These are phyloP conservation scores for Turnix velox DNA, from an alignment of 2,113 vertebrate species.

Conservation along the genomic window DNA sequence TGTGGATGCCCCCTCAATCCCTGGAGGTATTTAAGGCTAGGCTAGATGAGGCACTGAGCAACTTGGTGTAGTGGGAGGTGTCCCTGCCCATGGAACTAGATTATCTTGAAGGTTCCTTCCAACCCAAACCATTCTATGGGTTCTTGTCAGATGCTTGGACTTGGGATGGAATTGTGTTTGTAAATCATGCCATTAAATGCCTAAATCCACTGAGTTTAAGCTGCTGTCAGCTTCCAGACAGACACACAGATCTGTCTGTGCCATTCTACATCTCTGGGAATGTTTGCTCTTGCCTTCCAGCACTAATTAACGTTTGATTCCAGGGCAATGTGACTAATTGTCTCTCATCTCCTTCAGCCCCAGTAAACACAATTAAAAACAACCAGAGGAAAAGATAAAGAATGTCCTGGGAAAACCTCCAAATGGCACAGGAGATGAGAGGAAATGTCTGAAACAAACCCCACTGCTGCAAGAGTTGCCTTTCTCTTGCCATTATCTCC, in stretches of 20 bases:
- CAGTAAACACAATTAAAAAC: constrained; percentile 59
- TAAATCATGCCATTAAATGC: not conserved
- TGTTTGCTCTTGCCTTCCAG: constrained; percentile 28
- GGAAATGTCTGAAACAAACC: constrained; percentile 41
- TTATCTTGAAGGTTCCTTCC: too few species aligned
- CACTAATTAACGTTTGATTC: constrained; percentile 49
- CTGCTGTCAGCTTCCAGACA: not conserved
- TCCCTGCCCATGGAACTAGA: too few species aligned
- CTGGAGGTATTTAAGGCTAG: too few species aligned
- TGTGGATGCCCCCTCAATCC: too few species aligned
- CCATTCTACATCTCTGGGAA: not conserved
- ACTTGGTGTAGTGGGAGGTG: too few species aligned
- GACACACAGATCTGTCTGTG: not conserved
- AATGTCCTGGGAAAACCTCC: constrained; percentile 65
- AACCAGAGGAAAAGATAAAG: constrained; percentile 51
- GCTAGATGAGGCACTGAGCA: too few species aligned
- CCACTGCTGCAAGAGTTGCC: constrained; percentile 25
- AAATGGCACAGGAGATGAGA: constrained; percentile 24
- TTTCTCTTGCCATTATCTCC: not conserved
- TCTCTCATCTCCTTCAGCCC: constrained; percentile 41
- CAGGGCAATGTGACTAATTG: constrained; percentile 47
- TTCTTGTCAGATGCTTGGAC: too few species aligned
- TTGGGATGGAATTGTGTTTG: not conserved
- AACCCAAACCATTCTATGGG: too few species aligned
- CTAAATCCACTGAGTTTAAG: not conserved